These are phyloP conservation scores for Microplitis mediator DNA, from an alignment of 1,140 invertebrate species.

Conservation along the genomic window DNA sequence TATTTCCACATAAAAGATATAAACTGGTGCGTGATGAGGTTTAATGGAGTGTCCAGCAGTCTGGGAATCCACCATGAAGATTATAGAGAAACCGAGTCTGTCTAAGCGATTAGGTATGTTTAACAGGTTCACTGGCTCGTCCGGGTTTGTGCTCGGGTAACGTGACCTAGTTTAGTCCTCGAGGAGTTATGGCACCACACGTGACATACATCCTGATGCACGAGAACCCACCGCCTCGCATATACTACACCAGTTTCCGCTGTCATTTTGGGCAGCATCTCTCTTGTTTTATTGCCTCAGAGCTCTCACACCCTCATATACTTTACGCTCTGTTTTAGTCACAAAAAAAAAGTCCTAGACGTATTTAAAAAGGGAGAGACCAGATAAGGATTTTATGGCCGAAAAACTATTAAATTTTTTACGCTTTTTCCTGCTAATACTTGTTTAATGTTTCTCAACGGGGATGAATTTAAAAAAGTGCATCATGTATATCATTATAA, in stretches of 20 bases:
- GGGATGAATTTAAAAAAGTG: background rate
- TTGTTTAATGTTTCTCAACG: background rate
- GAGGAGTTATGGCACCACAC: conserved; percentile 38
- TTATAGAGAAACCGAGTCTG: background rate
- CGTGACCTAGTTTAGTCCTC: conserved; percentile 37
- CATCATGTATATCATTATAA: background rate
- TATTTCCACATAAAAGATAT: no score
- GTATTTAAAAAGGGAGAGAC: background rate
- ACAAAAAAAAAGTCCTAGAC: background rate
- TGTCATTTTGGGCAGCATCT: conserved; percentile 10
- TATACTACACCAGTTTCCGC: background rate
- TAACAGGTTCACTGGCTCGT: conserved; percentile 30
- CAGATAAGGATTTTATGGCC: background rate
- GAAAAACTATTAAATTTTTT: background rate
- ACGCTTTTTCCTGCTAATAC: background rate
- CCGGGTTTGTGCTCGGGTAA: conserved; percentile 31
- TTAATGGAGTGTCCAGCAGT: no score
- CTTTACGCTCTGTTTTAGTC: background rate
- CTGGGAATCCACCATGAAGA: no score
- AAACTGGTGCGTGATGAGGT: no score
- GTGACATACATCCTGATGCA: conserved; percentile 38
- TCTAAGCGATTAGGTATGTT: conserved; percentile 32
- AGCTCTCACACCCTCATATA: background rate
- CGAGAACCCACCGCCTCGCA: background rate
- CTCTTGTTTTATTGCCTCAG: conserved; percentile 17